Evolutionary conservation across 2,113 vertebrate genomes (phyloP).

Genomic region (Aegithalos caudatus): DNA sequence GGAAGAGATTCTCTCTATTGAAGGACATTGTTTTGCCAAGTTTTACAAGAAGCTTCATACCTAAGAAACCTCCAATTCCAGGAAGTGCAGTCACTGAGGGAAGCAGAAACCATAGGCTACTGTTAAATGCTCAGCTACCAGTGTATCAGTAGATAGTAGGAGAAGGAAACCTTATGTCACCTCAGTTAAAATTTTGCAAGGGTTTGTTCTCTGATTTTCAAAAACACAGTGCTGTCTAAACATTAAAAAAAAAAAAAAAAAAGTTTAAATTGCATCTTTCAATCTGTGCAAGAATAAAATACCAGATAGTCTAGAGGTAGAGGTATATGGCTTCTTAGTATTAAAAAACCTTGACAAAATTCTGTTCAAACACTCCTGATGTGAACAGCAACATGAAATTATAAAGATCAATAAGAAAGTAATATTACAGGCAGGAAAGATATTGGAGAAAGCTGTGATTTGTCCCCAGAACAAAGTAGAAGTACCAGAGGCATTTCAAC

Average conservation of each 20-base stretch:
- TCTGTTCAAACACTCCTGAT: not conserved
- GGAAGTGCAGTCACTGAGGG: not conserved
- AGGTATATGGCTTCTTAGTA: not conserved
- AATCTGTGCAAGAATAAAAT: not conserved
- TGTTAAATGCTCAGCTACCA: not conserved
- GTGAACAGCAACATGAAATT: not conserved
- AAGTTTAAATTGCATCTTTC: not conserved
- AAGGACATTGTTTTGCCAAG: not conserved
- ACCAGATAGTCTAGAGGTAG: not conserved
- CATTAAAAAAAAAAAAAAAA: not conserved
- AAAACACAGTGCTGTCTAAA: not conserved
- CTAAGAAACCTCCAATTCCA: not conserved
- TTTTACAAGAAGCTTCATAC: not conserved
- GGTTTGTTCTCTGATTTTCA: not conserved
- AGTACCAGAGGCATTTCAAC: not conserved
- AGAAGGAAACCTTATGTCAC: not conserved
- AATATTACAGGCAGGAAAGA: not conserved
- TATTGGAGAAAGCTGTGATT: not conserved
- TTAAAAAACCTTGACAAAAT: not conserved
- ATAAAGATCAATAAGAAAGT: not conserved
- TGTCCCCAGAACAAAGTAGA: not conserved
- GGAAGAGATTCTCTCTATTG: not conserved
- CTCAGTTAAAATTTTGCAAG: not conserved
- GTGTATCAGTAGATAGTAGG: not conserved
- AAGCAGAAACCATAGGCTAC: not conserved